Evolutionary conservation across 2,888 invertebrate genomes (phyloP), one percentile per base, ranked within the genome.

Genomic region (Seladonia tumulorum): DNA sequence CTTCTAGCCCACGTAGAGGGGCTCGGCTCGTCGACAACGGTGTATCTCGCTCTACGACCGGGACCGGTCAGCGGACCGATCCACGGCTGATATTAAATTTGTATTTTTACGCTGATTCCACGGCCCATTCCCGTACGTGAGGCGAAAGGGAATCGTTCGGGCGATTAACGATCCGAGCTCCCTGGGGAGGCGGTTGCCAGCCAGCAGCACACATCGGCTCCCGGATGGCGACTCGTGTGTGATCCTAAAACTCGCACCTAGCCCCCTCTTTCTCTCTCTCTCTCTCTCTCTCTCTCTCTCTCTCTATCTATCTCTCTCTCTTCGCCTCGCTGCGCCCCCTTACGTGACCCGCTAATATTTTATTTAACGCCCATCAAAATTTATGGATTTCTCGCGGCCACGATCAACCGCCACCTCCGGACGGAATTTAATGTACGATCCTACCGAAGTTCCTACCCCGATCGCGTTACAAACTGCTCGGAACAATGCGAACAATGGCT

Each of bases 41-140:
- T 86, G 57, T 73, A 76, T 76, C 80, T 35, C 77, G 86, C 77
- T 76, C 77, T 76, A 83, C 70, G 29, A 79, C 81, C 73, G 82
- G 18, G 49, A 49, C 18, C 12, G 63, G 89, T 80, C 87, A 81
- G 81, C 47, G 76, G 83, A 35, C 53, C 82, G 79, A 82, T 83
- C 89, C 82, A 60, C 63, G 89, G 88, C 22, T 90, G 95, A 96
- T 96, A 96, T 96, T 96, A 96, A 96, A 96, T 96, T 96, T 96
- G 96, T 96, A 96, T 96, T 96, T 96, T 96, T 96, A 96, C 96
- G 96, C 96, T 96, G 96, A 96, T 96, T 96, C 96, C 95, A 95
- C 95, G 95, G 95, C 95, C 90, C 89, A 90, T 90, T 90, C 77
- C 78, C 73, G 90, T 95, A 96, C 96, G 96, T 96, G 96, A 96